Conservation (phyloP, 2,888 invertebrate species). For the Hydropsyche betteni region DNA sequence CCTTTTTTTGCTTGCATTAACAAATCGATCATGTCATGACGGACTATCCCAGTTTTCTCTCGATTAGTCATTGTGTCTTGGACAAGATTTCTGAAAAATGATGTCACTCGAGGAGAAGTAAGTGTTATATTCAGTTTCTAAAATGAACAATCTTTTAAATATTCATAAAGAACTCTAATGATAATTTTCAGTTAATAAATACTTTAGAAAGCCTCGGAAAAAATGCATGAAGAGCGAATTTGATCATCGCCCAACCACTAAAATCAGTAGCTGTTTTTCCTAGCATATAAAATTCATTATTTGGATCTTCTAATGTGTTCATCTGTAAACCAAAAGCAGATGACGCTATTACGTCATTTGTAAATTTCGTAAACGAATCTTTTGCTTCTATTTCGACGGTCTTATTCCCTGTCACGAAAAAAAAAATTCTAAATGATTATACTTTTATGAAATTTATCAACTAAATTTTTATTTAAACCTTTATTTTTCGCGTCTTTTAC, state of each 20-base stretch:
- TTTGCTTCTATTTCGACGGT: conserved; percentile 30
- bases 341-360: conserved; percentile 38
- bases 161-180: neutral
- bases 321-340: conserved; percentile 35
- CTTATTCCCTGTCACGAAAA: neutral
- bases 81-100: conserved; percentile 60
- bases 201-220: conserved; percentile 22
- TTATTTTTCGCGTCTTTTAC: neutral
- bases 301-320: conserved; percentile 15
- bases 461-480: conserved; percentile 7
- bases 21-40: conserved; percentile 67
- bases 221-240: conserved; percentile 10
- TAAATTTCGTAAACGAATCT: conserved; percentile 36
- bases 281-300: conserved; percentile 27
- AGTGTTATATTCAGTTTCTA: conserved; percentile 10
- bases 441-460: neutral
- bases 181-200: neutral
- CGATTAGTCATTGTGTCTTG: conserved; percentile 61
- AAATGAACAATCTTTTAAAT: neutral
- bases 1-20: conserved; percentile 63
- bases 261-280: conserved; percentile 20
- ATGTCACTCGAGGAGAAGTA: neutral
- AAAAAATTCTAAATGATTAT: neutral
- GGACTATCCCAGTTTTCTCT: conserved; percentile 59
- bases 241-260: conserved; percentile 10